phyloP scores from a whole-genome alignment of 1,140 invertebrate species.

The Battus philenor region DNA sequence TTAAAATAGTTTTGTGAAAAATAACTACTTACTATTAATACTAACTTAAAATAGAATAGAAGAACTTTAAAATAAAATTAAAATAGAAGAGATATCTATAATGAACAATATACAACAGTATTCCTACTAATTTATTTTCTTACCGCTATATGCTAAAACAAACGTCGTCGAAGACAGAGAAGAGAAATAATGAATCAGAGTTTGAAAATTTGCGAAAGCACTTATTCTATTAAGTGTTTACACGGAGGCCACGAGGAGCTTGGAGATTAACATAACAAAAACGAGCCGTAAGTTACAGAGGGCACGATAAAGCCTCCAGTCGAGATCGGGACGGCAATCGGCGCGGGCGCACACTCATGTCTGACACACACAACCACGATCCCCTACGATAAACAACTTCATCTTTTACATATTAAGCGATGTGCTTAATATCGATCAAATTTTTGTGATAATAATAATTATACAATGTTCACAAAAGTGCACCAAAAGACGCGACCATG shows the following conservation, averaged over 20 bases:
- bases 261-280: constrained; percentile 58
- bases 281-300: constrained; percentile 55
- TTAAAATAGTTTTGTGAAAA: too few species aligned
- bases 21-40: too few species aligned
- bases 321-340: constrained; percentile 45
- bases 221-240: constrained; percentile 38
- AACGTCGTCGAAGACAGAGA: too few species aligned
- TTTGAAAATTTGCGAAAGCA: constrained; percentile 15
- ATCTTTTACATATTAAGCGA: neutral
- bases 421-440: neutral
- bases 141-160: too few species aligned
- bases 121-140: too few species aligned
- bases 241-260: constrained; percentile 40
- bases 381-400: constrained; percentile 5
- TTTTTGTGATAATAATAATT: constrained; percentile 10
- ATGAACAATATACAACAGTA: too few species aligned
- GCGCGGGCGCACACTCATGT: constrained; percentile 50
- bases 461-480: constrained; percentile 12
- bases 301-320: constrained; percentile 62
- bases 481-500: constrained; percentile 3
- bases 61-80: too few species aligned
- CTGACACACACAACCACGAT: constrained; percentile 2
- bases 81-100: too few species aligned
- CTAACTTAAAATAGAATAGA: too few species aligned
- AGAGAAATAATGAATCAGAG: constrained; percentile 13